Base-by-base conservation (phyloP, 1,140 invertebrate genomes). In the Trachelipus rathkii region DNA sequence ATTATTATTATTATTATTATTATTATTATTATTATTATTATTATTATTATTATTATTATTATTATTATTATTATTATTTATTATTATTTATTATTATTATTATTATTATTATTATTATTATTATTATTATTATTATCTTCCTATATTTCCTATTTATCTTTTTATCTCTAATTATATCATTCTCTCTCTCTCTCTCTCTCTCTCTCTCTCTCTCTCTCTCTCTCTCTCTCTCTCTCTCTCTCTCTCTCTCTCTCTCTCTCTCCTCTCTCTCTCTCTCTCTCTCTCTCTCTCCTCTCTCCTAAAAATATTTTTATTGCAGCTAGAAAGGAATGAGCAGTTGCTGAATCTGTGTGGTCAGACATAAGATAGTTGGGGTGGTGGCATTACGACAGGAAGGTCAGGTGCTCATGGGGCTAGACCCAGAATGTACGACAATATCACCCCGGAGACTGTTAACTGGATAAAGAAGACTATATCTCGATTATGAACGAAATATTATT, bases 401-500 rank as follows among this genome's bases (percentile, higher is more conserved):
- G 81, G 10, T 82, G 82, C 71, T 73, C 72, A 75, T 21, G 80
- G 81, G 7, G 75, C 71, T 13, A 77, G 79, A 21, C 77, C 82
- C 44, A 74, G 79, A 45, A 46, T 82, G n/a, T 82, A 82, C 75
- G 82, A 82, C 68, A 76, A 78, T 43, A 77, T 82, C 24, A 74
- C 81, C 24, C 33, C 76, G 9, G 77, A 60, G 44, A 78, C 79
- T 5, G 77, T 77, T 23, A 76, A 73, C 71, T 81, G 79, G 79
- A 81, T 81, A 15, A 81, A 81, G 75, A 81, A 78, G 70, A 81
- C 79, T 19, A 81, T 81, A 74, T 76, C 79, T n/a, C n/a, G n/a
- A n/a, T n/a, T n/a, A 78, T 68, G 75, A 60, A 60, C 2, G 50
- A 60, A 60, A 8, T n/a, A n/a, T n/a, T n/a, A n/a, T n/a, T n/a